Base-by-base conservation (phyloP, 1,140 invertebrate species). In the Sinonovacula constricta region DNA sequence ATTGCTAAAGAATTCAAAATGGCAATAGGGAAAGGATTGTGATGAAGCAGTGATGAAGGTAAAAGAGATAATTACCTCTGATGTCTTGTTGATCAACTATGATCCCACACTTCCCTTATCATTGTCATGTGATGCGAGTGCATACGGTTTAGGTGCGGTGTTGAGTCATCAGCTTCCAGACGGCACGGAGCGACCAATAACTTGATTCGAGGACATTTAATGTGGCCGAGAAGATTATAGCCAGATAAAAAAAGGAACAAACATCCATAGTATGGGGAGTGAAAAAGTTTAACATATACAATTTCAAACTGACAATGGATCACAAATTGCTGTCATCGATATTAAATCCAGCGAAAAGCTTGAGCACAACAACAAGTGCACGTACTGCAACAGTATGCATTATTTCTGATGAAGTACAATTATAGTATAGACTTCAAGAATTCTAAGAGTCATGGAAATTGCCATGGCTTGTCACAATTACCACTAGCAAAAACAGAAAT, bases 1-100 rank as follows among this genome's bases (percentile, higher is more conserved):
- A 26, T 85, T 81, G 26, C 45, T 62, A 26, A 77, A 84, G 39
- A 36, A 62, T 24, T 51, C 14, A n/a, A 63, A 33, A 54, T 83
- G 78, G 65, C 30, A 33, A 26, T 84, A 79, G 82, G 34, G 59
- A 0, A 33, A 7, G 0, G n/a, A 63, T 18, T 79, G 81, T 34
- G 45, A 49, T 12, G n/a, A 49, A 12, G 45, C 45, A 12, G 45
- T 49, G 45, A 49, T 12, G n/a, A 49, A 10, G n/a, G 45, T 49
- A 12, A 49, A 49, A n/a, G 45, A 49, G 10, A 49, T 49, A n/a
- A 49, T 49, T 49, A 49, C 45, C 10, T 49, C 45, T 49, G 45
- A 49, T n/a, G 10, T 49, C n/a, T 10, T 49, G 45, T n/a, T 49
- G 10, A 49, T 49, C 10, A 49, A 49, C 45, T 49, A 49, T 49